Conservation (phyloP, 1,140 invertebrate species). For the Stegodyphus mimosarum region DNA sequence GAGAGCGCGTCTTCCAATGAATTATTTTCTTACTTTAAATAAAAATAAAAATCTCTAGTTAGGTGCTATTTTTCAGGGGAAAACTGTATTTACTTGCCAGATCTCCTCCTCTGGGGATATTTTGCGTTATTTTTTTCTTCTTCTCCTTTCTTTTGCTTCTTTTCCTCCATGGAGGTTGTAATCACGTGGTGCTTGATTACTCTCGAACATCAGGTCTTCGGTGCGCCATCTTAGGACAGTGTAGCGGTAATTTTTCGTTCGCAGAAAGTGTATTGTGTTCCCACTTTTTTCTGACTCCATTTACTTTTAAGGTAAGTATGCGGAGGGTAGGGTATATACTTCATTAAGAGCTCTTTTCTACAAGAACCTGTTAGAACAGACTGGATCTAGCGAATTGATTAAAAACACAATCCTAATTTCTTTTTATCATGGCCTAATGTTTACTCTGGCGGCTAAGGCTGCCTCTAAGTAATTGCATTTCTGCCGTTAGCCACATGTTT, state of each 20-base stretch:
- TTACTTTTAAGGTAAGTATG: conserved; percentile 21
- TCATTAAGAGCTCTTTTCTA: conserved; percentile 36
- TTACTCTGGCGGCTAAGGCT: no score
- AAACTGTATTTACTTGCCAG: conserved; percentile 39
- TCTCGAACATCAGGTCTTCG: conserved; percentile 10
- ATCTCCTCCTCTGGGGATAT: conserved; percentile 18
- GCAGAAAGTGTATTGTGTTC: not conserved
- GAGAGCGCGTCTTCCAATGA: not conserved
- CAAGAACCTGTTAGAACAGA: conserved; percentile 9
- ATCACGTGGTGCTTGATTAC: conserved; percentile 54
- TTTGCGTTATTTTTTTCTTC: conserved; percentile 11
- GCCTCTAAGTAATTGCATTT: no score
- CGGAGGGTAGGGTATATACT: conserved; percentile 15
- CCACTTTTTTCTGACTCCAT: not conserved
- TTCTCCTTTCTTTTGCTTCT: conserved; percentile 5
- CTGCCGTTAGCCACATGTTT: no score
- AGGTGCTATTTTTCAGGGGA: not conserved
- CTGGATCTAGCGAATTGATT: conserved; percentile 24
- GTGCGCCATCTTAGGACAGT: conserved; percentile 16
- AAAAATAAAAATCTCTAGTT: not conserved
- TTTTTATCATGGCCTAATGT: conserved; percentile 10
- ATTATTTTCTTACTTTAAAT: not conserved
- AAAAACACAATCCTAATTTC: conserved; percentile 7
- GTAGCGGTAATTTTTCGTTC: no score
- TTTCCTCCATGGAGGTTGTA: conserved; percentile 31